phyloP scores from a whole-genome alignment of 2,113 vertebrate genomes.

The Passer montanus region DNA sequence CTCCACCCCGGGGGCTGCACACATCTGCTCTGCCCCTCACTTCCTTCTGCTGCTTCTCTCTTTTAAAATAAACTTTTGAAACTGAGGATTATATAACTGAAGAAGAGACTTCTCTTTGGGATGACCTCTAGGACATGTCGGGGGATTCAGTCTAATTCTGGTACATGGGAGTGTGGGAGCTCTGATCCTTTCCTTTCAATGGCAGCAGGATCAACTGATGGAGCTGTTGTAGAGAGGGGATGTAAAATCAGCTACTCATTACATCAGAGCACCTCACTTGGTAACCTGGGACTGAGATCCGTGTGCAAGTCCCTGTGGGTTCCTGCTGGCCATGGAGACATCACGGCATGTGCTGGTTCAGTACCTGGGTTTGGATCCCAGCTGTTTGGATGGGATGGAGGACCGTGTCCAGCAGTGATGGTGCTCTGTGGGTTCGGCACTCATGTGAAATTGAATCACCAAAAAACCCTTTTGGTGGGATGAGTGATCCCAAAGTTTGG shows the following conservation, averaged over 20 bases:
- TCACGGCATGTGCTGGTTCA: not conserved
- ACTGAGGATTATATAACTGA: not conserved
- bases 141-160: not conserved
- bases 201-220: not conserved
- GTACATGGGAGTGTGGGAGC: not conserved
- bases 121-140: not conserved
- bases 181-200: not conserved
- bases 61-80: not conserved
- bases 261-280: not conserved
- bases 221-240: not conserved
- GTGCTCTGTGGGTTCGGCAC: not conserved
- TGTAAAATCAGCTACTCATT: not conserved
- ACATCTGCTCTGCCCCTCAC: fast-evolving
- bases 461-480: not conserved
- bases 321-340: not conserved
- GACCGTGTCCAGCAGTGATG: fast-evolving
- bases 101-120: not conserved
- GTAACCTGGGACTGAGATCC: not conserved
- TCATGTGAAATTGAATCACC: not conserved
- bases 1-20: not conserved
- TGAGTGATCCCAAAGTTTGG: not conserved
- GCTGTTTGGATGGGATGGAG: not conserved
- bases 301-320: not conserved
- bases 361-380: not conserved
- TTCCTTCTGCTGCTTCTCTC: not conserved